These are phyloP conservation scores for Eleginops maclovinus DNA, from an alignment of 2,113 vertebrate genomes.

Conservation along the genomic window DNA sequence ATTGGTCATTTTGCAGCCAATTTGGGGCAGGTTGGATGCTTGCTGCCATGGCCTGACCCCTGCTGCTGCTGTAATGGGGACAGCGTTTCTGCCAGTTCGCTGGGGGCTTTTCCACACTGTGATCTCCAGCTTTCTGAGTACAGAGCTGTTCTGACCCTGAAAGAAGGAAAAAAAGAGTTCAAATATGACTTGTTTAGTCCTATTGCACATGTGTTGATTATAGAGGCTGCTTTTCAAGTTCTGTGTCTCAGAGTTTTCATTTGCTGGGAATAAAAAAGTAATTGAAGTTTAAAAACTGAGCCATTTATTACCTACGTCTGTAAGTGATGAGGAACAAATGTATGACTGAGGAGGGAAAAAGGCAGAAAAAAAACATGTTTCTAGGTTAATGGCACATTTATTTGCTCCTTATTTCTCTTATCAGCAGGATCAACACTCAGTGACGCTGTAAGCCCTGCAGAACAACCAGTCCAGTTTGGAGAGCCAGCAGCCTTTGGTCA, in stretches of 20 bases:
- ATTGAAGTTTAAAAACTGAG: background rate
- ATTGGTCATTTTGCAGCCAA: conserved; percentile 87
- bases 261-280: background rate
- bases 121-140: conserved; percentile 66
- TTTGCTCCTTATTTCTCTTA: background rate
- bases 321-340: background rate
- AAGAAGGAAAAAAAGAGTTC: conserved; percentile 23
- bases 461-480: conserved; percentile 33
- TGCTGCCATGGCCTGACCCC: conserved; percentile 83
- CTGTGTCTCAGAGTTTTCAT: background rate
- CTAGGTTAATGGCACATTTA: conserved; percentile 1
- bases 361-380: background rate
- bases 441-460: background rate
- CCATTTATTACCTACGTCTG: background rate
- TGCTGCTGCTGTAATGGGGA: conserved; percentile 84
- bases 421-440: background rate
- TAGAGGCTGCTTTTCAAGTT: conserved; percentile 4
- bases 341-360: background rate
- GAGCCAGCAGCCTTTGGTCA: conserved; percentile 1
- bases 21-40: conserved; percentile 83
- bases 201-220: conserved; percentile 32
- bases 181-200: conserved; percentile 61
- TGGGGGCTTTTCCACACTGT: conserved; percentile 74
- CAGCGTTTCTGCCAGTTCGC: conserved; percentile 77
- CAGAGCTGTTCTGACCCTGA: conserved; percentile 58